Evolutionary conservation across 2,113 vertebrate genomes (phyloP).

Genomic region (Pseudorasbora parva): DNA sequence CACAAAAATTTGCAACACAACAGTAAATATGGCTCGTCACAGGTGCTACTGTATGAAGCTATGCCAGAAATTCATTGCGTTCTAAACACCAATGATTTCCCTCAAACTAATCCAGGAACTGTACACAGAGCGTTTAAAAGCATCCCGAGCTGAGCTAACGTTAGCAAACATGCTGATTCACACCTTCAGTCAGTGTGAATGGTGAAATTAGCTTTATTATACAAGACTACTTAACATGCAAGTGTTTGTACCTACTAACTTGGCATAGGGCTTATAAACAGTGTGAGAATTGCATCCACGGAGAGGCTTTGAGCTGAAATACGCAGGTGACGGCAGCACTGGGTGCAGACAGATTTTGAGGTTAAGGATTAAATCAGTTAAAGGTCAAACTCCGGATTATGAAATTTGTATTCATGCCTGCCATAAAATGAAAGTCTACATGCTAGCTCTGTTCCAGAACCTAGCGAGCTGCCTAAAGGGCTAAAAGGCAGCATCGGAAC

Average conservation of each 20-base stretch:
- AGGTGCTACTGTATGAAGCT: not conserved
- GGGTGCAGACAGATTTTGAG: conserved; percentile 16
- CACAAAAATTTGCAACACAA: too few relatives aligned
- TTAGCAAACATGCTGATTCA: conserved; percentile 9
- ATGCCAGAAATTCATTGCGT: not conserved
- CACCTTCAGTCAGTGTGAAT: not conserved
- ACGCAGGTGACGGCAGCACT: not conserved
- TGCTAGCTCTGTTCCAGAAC: conserved; percentile 6
- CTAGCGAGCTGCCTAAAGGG: not conserved
- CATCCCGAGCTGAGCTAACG: not conserved
- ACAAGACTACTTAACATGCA: conserved; percentile 29
- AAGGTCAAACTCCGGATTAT: conserved; percentile 27
- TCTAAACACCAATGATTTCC: not conserved
- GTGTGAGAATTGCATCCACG: not conserved
- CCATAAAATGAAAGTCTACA: not conserved
- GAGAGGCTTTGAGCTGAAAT: not conserved
- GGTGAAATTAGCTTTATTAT: conserved; percentile 1
- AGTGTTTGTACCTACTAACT: conserved; percentile 24
- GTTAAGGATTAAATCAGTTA: conserved; percentile 18
- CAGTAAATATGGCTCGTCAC: too few relatives aligned
- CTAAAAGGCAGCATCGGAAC: not conserved
- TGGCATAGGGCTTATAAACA: not conserved
- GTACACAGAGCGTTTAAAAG: not conserved
- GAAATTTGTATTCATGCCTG: not conserved
- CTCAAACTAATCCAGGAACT: not conserved